These are phyloP conservation scores for Amblyjoppa proteus DNA, from an alignment of 2,888 invertebrate species.

Conservation along the genomic window DNA sequence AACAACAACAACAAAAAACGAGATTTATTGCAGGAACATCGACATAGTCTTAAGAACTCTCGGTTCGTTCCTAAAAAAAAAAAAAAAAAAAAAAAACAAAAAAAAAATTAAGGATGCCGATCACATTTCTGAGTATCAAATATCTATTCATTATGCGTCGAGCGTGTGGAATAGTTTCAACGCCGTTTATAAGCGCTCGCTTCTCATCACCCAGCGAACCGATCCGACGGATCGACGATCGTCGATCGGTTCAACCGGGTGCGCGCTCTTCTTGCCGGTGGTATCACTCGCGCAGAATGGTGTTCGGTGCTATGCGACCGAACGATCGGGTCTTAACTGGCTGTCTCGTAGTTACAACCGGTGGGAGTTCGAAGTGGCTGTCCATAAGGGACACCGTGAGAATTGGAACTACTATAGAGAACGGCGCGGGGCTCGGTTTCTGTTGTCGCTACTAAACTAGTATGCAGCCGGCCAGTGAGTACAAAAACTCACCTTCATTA, in stretches of 20 bases:
- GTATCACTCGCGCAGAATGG: not conserved
- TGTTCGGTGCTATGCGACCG: not conserved
- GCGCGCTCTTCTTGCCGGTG: conserved; percentile 37
- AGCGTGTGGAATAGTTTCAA: conserved; percentile 36
- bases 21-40: not conserved
- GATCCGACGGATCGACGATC: not conserved
- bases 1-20: no score
- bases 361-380: conserved; percentile 75
- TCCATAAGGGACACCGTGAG: conserved; percentile 83
- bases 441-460: conserved; percentile 65
- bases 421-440: conserved; percentile 44
- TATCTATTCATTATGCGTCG: conserved; percentile 14
- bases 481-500: conserved; percentile 84
- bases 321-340: conserved; percentile 23
- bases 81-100: no score
- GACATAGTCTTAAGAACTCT: not conserved
- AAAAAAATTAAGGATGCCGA: not conserved
- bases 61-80: not conserved
- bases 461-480: conserved; percentile 42
- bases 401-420: conserved; percentile 81
- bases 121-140: conserved; percentile 3
- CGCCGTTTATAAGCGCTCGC: conserved; percentile 14
- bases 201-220: not conserved
- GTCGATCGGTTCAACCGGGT: conserved; percentile 3
- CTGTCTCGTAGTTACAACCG: conserved; percentile 58